phyloP scores from a whole-genome alignment of 2,113 vertebrate genomes.

The Arvicanthis niloticus region DNA sequence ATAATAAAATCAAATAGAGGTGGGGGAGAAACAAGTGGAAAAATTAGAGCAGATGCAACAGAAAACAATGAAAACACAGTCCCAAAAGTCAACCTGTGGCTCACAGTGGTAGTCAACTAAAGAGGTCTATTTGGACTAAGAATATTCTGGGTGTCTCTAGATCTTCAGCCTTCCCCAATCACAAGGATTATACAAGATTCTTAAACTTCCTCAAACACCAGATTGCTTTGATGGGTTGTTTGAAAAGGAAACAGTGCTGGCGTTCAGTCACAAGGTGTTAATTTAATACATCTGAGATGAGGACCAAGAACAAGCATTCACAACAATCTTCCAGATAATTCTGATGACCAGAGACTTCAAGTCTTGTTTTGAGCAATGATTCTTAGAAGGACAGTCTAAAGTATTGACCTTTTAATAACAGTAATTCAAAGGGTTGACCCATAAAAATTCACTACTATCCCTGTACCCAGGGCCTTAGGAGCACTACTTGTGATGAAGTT shows the following conservation, averaged over 20 bases:
- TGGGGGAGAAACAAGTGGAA: not conserved
- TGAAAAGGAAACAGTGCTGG: not conserved
- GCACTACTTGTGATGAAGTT: too few species aligned
- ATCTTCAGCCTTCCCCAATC: not conserved
- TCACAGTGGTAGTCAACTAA: not conserved
- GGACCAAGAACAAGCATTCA: not conserved
- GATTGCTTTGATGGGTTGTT: not conserved
- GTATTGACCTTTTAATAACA: not conserved
- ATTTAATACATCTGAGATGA: not conserved
- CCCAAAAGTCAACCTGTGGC: not conserved
- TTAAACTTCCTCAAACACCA: not conserved
- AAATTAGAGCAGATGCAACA: not conserved
- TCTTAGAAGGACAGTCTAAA: not conserved
- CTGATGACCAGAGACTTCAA: not conserved
- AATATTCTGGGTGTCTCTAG: not conserved
- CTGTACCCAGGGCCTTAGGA: not conserved
- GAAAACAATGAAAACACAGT: not conserved
- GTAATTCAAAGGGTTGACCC: not conserved
- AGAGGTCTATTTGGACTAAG: not conserved
- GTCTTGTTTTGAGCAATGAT: not conserved
- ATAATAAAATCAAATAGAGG: not conserved
- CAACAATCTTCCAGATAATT: not conserved
- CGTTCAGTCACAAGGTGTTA: not conserved
- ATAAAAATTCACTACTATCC: not conserved
- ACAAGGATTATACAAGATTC: not conserved